These are phyloP conservation scores for Pheosia tremula DNA, from an alignment of 2,888 invertebrate genomes.

Conservation along the genomic window DNA sequence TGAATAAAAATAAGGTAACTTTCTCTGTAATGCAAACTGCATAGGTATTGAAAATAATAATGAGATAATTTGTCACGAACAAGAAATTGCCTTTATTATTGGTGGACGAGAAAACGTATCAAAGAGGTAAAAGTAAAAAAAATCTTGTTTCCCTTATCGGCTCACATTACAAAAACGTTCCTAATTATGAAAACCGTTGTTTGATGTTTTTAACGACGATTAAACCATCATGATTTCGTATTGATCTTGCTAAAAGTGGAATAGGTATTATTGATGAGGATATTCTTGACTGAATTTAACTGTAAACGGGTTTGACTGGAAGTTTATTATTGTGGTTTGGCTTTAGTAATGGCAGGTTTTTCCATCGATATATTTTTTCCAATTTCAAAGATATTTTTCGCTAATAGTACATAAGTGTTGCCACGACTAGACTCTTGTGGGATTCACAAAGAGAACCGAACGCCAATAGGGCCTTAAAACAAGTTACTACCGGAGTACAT, in stretches of 20 bases:
- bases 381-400: too few species aligned
- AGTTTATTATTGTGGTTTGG: constrained; percentile 20
- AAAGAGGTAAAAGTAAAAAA: constrained; percentile 7
- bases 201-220: constrained; percentile 26
- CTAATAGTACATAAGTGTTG: too few species aligned
- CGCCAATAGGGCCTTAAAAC: too few species aligned
- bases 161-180: constrained; percentile 31
- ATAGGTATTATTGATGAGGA: constrained; percentile 14
- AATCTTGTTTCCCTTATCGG: constrained; percentile 16
- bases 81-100: not conserved
- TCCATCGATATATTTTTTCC: not conserved
- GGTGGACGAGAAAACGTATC: constrained; percentile 6
- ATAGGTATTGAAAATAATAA: not conserved
- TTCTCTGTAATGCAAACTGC: constrained; percentile 30
- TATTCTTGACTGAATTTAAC: constrained; percentile 33
- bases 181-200: constrained; percentile 29
- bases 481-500: too few species aligned
- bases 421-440: too few species aligned
- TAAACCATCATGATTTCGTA: constrained; percentile 20
- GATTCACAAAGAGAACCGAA: too few species aligned
- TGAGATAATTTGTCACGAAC: not conserved
- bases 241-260: constrained; percentile 34
- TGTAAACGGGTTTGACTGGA: constrained; percentile 38
- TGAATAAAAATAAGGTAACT: constrained; percentile 33
- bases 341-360: constrained; percentile 10